Evolutionary conservation across 1,140 invertebrate genomes (phyloP).

Genomic region (Lordiphosa clarofinis): DNA sequence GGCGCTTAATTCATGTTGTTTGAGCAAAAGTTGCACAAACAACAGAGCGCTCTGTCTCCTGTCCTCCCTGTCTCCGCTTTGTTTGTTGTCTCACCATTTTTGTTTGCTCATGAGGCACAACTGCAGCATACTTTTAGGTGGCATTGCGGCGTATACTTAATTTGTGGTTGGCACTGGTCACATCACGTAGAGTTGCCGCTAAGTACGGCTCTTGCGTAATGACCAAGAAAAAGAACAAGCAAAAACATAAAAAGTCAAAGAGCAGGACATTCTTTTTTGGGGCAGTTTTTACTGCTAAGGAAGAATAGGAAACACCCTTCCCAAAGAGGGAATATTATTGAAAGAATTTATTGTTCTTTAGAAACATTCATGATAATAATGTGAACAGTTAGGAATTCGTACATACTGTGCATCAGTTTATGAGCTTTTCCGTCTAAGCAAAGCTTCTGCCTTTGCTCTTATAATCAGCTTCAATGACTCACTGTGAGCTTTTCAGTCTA

Average conservation of each 20-base stretch:
- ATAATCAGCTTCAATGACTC: no score
- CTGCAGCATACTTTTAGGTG: conserved; percentile 46
- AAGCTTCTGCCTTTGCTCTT: no score
- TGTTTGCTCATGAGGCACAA: conserved; percentile 46
- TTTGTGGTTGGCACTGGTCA: conserved; percentile 61
- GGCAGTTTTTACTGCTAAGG: no score
- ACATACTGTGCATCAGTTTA: no score
- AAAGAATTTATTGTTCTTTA: no score
- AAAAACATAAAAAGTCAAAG: conserved; percentile 7
- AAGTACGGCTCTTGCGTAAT: conserved; percentile 59
- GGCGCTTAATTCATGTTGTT: conserved; percentile 53
- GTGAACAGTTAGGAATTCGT: no score
- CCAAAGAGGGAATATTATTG: no score
- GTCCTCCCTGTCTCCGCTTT: not conserved
- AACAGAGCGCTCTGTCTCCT: no score
- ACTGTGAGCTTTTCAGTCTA: no score
- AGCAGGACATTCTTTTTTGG: not conserved
- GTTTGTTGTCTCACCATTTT: conserved; percentile 51
- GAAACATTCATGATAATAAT: no score
- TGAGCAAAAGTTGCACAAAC: conserved; percentile 31
- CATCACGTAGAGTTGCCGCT: conserved; percentile 50
- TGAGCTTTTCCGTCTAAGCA: no score
- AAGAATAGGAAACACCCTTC: no score
- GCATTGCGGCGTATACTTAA: conserved; percentile 59
- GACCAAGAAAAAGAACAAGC: conserved; percentile 30